A percentile compares a stretch with the other conserved stretches of the same genome.
Evolutionary conservation across 2,113 vertebrate genomes (phyloP).

Genomic region (Chloebia gouldiae): DNA sequence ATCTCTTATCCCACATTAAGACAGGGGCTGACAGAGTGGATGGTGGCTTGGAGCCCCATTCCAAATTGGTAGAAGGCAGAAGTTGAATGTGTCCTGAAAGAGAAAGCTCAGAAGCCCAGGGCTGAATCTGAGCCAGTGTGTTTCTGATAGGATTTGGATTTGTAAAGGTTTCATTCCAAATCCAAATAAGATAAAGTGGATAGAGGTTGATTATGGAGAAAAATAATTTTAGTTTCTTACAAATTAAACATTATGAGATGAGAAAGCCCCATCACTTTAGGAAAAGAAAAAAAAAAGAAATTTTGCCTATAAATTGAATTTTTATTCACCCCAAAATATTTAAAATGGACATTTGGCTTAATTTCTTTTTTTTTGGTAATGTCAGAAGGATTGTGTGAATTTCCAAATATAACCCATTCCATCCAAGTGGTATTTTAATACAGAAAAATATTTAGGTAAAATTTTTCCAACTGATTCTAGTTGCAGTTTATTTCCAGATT

Average conservation of each 20-base stretch:
- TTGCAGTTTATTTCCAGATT: background rate
- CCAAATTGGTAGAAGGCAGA: background rate
- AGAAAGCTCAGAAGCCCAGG: background rate
- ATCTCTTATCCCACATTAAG: background rate
- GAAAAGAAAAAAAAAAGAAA: background rate
- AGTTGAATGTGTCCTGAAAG: background rate
- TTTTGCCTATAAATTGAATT: background rate
- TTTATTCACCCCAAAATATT: conserved; percentile 7
- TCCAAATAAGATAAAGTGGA: background rate
- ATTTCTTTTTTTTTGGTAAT: conserved; percentile 12
- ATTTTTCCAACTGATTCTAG: background rate
- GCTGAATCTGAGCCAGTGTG: background rate
- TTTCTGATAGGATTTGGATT: background rate
- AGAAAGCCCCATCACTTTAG: background rate
- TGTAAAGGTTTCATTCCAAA: background rate
- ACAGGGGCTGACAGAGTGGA: background rate
- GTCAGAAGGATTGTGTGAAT: background rate
- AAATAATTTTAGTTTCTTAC: background rate
- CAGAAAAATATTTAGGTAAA: background rate
- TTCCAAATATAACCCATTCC: conserved; percentile 23
- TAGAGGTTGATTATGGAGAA: background rate
- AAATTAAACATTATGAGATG: background rate
- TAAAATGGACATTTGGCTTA: background rate
- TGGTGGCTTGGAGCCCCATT: background rate
- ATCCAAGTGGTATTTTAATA: background rate